phyloP scores from a whole-genome alignment of 2,797 vertebrate genomes.

The Siniperca obscura region DNA sequence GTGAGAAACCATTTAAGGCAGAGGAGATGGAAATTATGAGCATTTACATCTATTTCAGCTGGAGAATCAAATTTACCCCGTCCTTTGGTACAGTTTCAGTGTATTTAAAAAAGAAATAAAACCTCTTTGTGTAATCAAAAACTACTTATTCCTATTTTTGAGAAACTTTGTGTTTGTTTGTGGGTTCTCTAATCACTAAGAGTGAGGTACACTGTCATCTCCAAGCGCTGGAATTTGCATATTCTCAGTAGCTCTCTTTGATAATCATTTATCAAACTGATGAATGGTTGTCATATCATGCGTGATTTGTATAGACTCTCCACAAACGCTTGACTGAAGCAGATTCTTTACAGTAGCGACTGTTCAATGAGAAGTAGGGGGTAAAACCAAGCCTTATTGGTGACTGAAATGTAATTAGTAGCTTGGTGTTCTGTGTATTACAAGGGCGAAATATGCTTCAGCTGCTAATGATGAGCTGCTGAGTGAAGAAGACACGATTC shows the following conservation, averaged over 20 bases:
- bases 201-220: slow-evolving; percentile 33
- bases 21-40: slow-evolving; percentile 34
- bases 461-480: slow-evolving; percentile 62
- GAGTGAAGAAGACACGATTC: slow-evolving; percentile 29
- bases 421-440: slow-evolving; percentile 63
- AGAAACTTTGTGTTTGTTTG: slow-evolving; percentile 29
- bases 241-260: slow-evolving; percentile 47
- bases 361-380: slow-evolving; percentile 50
- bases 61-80: slow-evolving; percentile 32
- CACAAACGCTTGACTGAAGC: slow-evolving; percentile 43
- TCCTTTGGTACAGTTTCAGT: slow-evolving; percentile 10
- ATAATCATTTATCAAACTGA: slow-evolving; percentile 69
- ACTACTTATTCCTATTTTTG: slow-evolving; percentile 20
- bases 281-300: slow-evolving; percentile 62
- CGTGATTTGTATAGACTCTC: slow-evolving; percentile 55
- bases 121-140: slow-evolving; percentile 47
- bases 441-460: slow-evolving; percentile 53
- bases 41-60: slow-evolving; percentile 35
- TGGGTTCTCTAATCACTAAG: slow-evolving; percentile 30
- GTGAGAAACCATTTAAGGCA: slow-evolving; percentile 51
- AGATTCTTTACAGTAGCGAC: slow-evolving; percentile 42
- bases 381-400: slow-evolving; percentile 55
- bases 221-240: slow-evolving; percentile 50
- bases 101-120: slow-evolving; percentile 27
- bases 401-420: slow-evolving; percentile 72